Base-by-base conservation (phyloP, 2,797 vertebrate genomes). In the Aotus griseimembra region DNA sequence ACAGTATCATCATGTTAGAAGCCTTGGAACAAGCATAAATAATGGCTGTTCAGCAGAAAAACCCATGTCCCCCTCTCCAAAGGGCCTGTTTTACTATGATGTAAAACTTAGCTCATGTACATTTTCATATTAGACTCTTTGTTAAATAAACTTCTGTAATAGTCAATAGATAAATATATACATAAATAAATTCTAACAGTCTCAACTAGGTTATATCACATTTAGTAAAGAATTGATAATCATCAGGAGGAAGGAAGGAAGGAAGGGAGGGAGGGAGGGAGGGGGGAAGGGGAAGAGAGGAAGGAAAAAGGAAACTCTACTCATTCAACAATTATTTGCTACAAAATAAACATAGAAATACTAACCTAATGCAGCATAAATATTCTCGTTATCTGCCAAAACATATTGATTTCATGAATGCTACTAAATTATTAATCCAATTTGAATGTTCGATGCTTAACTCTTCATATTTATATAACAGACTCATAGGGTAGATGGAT, bases 401-500 rank as follows among this genome's bases (percentile, higher is more conserved):
- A 92, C 61, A 92, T 50, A 93, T 24, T 73, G 90, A 83, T 67
- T 86, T 64, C 28, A 10, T 24, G 76, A 82, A 76, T 1, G 61
- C 44, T 52, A 44, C 48, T 96, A 41, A 94, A 93, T 94, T 89
- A 96, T 92, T 97, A 67, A 96, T 52, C 81, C 30, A 88, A 73
- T 90, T 4, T 64, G 70, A 94, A 92, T 9, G 14, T 22, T 22
- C 17, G 79, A 46, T 13, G 24, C n/a, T 89, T 90, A 39, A 50
- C 17, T 75, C 77, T 91, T 92, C 67, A 73, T 52, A 90, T 97
- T 82, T 41, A 93, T 17, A 30, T 61, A 95, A 93, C 4, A 28
- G 64, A 44, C 67, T 67, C 33, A 22, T 13, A 77, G 28, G 92
- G 11, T n/a, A 92, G 30, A 44, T 77, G n/a, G 64, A 70, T 19